A percentile compares a stretch with the other conserved stretches of the same genome.
These are phyloP conservation scores for Enteromius afrohamiltoni DNA, from an alignment of 2,797 vertebrate genomes.

Conservation along the genomic window DNA sequence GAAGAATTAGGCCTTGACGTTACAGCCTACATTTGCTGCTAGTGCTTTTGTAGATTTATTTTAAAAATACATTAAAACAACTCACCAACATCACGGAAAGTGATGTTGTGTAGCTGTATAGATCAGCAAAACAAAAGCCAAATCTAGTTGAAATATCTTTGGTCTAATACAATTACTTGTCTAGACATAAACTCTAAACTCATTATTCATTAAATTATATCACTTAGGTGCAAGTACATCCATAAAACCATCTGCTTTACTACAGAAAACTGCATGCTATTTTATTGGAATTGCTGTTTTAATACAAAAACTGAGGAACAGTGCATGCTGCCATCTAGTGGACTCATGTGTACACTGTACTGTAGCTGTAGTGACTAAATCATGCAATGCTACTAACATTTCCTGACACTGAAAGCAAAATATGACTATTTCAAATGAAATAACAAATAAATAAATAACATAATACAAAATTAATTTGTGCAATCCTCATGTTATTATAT, in stretches of 20 bases:
- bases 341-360: neutral
- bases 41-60: neutral
- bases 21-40: neutral
- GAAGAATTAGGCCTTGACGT: neutral
- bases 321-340: conserved; percentile 59
- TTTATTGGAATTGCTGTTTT: conserved; percentile 9
- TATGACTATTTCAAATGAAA: conserved; percentile 13
- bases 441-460: conserved; percentile 6
- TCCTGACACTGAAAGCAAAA: neutral
- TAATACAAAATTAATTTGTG: conserved; percentile 2
- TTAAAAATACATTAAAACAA: neutral
- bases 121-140: conserved; percentile 6
- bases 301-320: conserved; percentile 24
- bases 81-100: neutral
- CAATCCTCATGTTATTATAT: neutral
- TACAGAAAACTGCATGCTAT: neutral
- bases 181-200: neutral
- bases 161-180: neutral
- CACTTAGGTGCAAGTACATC: neutral
- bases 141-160: neutral
- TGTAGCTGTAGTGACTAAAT: neutral
- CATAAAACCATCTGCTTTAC: neutral
- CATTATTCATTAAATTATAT: neutral
- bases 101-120: neutral
- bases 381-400: neutral